Percentiles rank a stretch among this genome's conserved stretches.
phyloP scores from a whole-genome alignment of 2,113 vertebrate species.

The Sapayoa aenigma region DNA sequence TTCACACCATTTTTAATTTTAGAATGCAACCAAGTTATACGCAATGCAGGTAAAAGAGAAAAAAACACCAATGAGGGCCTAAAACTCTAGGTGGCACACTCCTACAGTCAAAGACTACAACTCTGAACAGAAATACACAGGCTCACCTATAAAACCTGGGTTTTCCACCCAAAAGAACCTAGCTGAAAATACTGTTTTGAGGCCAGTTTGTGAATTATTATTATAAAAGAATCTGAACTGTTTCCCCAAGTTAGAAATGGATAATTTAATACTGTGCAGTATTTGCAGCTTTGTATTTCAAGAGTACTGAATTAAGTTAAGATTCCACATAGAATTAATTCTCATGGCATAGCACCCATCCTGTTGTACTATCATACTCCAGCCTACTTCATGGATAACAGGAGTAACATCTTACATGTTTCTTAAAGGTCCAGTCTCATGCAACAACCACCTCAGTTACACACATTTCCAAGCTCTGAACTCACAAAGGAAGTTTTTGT shows the following conservation, averaged over 20 bases:
- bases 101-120: neutral
- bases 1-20: neutral
- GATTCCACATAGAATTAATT: neutral
- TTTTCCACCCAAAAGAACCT: neutral
- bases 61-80: neutral
- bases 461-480: neutral
- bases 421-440: neutral
- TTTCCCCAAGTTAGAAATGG: neutral
- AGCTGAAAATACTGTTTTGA: neutral
- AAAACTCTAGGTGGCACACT: conserved; percentile 69
- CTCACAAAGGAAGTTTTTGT: neutral
- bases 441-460: neutral
- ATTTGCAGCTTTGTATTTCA: neutral
- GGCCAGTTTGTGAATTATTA: neutral
- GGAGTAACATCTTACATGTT: neutral
- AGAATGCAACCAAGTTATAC: neutral
- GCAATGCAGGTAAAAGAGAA: neutral
- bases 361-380: neutral
- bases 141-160: neutral
- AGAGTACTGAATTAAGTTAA: neutral
- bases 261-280: neutral
- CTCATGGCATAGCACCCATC: neutral
- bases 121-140: neutral
- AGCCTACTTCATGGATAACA: neutral
- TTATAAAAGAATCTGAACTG: neutral